A percentile compares a stretch with the other conserved stretches of the same genome.
Conservation (phyloP, 2,888 invertebrate species). For the Drosophila kambysellisi region DNA sequence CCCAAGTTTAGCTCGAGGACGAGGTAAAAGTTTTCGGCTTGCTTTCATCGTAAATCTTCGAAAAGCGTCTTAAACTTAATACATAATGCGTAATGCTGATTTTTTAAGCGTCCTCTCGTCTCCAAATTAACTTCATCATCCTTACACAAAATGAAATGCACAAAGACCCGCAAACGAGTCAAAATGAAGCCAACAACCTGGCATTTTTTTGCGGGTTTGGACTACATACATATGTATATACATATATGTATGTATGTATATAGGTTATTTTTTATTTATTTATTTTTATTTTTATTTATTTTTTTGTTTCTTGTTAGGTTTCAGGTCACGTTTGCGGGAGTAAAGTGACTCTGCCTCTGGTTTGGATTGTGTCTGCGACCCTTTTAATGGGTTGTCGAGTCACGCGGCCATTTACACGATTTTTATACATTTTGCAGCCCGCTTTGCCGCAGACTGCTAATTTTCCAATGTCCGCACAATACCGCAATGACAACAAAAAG, state of each 20-base stretch:
- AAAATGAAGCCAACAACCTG: background rate
- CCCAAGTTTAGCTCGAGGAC: constrained; percentile 55
- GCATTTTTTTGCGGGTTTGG: constrained; percentile 47
- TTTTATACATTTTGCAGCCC: constrained; percentile 52
- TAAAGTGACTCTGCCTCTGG: constrained; percentile 53
- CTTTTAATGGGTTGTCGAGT: constrained; percentile 72
- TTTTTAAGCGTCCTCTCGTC: constrained; percentile 48
- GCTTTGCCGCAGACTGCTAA: constrained; percentile 56
- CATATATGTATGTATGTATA: constrained; percentile 2
- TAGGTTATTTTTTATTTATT: background rate
- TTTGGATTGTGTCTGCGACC: constrained; percentile 60
- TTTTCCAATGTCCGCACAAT: constrained; percentile 47
- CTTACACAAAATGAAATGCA: constrained; percentile 49
- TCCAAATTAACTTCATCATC: constrained; percentile 76
- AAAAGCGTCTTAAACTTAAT: constrained; percentile 58
- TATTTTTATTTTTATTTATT: constrained; percentile 4
- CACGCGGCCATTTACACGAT: constrained; percentile 69
- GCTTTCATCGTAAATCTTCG: constrained; percentile 56
- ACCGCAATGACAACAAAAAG: constrained; percentile 1
- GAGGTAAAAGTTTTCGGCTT: constrained; percentile 45
- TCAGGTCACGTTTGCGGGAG: constrained; percentile 68
- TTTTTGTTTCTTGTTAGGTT: constrained; percentile 40
- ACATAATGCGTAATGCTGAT: constrained; percentile 35
- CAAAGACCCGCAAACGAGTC: constrained; percentile 15
- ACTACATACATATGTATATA: constrained; percentile 21